Evolutionary conservation across 1,140 invertebrate genomes (phyloP), one percentile per base, ranked within the genome.

Genomic region (Anastatus disparis): DNA sequence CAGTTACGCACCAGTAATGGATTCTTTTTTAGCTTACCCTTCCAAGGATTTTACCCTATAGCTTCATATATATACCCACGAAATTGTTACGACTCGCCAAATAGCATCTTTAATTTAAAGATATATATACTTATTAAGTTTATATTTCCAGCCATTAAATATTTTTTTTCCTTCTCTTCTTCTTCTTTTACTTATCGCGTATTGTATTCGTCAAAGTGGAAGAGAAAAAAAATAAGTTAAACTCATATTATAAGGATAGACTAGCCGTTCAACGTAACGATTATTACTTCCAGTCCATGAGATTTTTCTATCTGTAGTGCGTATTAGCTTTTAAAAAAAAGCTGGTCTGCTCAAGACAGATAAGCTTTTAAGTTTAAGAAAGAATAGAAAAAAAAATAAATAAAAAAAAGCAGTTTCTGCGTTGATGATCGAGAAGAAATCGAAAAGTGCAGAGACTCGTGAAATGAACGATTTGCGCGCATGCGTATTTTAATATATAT

Each of bases 381-480:
- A n/a, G n/a, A n/a, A n/a, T n/a, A n/a, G n/a, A n/a, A n/a, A n/a
- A n/a, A n/a, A n/a, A n/a, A n/a, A n/a, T n/a, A n/a, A n/a, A n/a
- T n/a, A n/a, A n/a, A n/a, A n/a, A n/a, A n/a, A n/a, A n/a, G n/a
- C n/a, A n/a, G n/a, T n/a, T n/a, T n/a, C n/a, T n/a, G n/a, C n/a
- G n/a, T n/a, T n/a, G n/a, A 17, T 44, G 73, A 78, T 79, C 73
- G 75, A 76, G 52, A 76, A 77, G 77, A 84, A 85, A 84, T 85
- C 77, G 81, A 83, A 82, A 84, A 81, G 76, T 75, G 79, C 83
- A 82, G 70, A 77, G 77, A 81, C 58, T 81, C 81, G 82, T 82
- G 79, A 84, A 84, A 81, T 66, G 73, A 69, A 58, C n/a, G 52
- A 26, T 50, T 44, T 65, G 27, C 22, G 71, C 76, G 75, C 76